Evolutionary conservation across 2,888 invertebrate genomes (phyloP), one percentile per base, ranked within the genome.

Genomic region (Parnassius apollo): DNA sequence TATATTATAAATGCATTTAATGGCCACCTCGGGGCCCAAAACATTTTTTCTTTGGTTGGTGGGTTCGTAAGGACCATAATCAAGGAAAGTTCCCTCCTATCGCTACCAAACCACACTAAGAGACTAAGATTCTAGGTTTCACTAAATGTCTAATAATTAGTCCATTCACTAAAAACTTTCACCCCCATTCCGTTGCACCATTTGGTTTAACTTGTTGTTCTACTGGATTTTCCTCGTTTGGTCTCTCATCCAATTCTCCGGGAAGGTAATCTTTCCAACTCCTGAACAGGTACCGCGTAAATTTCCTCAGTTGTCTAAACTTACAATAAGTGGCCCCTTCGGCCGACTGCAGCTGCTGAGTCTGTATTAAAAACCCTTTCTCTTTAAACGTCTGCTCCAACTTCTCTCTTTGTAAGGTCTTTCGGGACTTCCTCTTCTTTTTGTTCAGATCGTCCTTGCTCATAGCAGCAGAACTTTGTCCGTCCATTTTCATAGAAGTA

Each of bases 271-370:
- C 97, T 84, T 97, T 97, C 98, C 98, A 98, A 79, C 97, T 97
- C 72, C 98, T 93, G 75, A 98, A 97, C 67, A 98, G 88, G 80
- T 98, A 98, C 59, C 98, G 93, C 0, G 98, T 98, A 78, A 98
- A 98, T 82, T 98, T 98, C 68, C 97, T 93, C 42, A 98, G 88
- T 78, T 98, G 98, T 55, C 98, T 88, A 80, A 98, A 98, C 82
- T 98, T 98, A 83, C 98, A 98, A 76, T 98, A 98, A 0, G 98
- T 98, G 0, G 98, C 97, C 0, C 98, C 98, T 78, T 98, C 98
- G 0, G 98, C 97, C 0, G 97, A 97, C 78, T 98, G 97, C 58
- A 98, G 86, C 79, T 98, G 98, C 80, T 98, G 98, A 0, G 98
- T 98, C 80, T 98, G 98, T 62, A 98, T 98, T 56, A 98, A 89